phyloP scores from a whole-genome alignment of 2,888 invertebrate species.

The Acanthococcus lagerstroemiae region DNA sequence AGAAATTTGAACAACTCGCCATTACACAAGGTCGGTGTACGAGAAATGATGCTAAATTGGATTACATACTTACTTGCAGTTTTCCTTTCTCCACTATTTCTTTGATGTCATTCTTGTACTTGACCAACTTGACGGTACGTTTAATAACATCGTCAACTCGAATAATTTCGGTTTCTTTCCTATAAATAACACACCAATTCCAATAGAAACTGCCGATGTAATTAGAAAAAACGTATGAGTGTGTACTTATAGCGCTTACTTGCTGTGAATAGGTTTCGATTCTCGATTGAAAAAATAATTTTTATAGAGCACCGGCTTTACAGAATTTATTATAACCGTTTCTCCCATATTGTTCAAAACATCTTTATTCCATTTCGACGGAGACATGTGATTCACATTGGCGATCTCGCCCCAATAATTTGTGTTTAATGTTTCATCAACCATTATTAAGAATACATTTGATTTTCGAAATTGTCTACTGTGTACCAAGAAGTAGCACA shows the following conservation, averaged over 20 bases:
- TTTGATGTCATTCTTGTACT: conserved; percentile 5
- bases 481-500: no score
- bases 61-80: background rate
- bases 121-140: conserved; percentile 13
- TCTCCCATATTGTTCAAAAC: conserved; percentile 2
- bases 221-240: background rate
- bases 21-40: no score
- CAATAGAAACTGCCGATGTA: background rate
- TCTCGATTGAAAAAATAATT: conserved; percentile 22
- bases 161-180: conserved; percentile 1
- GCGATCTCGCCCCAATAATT: conserved; percentile 11
- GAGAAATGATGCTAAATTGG: no score
- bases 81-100: background rate
- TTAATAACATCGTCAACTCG: conserved; percentile 11
- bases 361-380: conserved; percentile 1
- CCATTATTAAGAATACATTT: no score
- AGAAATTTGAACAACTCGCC: no score
- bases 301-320: background rate
- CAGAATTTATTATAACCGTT: conserved; percentile 8
- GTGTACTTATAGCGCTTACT: no score
- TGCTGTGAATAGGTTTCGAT: no score
- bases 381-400: background rate
- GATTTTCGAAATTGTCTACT: no score
- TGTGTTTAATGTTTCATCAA: conserved; percentile 6
- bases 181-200: background rate